Conservation (phyloP, 1,140 invertebrate genomes). For the Hyphantria cunea region DNA sequence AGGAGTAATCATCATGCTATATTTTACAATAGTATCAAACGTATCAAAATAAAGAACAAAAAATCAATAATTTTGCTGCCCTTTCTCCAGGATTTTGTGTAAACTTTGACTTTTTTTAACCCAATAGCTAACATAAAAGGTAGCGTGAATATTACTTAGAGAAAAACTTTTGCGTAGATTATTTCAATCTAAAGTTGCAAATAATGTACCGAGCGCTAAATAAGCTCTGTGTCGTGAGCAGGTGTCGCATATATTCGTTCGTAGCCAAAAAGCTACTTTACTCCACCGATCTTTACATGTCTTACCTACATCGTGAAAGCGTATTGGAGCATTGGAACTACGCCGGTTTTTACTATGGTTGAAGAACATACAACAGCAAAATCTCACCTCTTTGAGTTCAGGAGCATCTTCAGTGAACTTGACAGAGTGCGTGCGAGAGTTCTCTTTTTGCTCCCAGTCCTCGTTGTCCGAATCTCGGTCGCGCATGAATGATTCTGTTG, state of each 20-base stretch:
- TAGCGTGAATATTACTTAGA: too few relatives aligned
- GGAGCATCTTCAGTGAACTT: constrained; percentile 93
- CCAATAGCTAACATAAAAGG: too few relatives aligned
- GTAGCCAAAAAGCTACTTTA: constrained; percentile 50
- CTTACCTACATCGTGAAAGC: constrained; percentile 40
- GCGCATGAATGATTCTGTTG: constrained; percentile 60
- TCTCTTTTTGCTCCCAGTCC: constrained; percentile 90
- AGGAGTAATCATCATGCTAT: too few relatives aligned
- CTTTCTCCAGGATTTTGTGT: too few relatives aligned
- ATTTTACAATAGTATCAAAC: too few relatives aligned
- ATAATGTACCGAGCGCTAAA: constrained; percentile 62
- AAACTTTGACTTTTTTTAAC: too few relatives aligned
- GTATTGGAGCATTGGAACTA: constrained; percentile 29
- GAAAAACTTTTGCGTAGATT: too few relatives aligned
- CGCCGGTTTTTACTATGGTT: constrained; percentile 8
- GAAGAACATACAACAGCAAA: constrained; percentile 59
- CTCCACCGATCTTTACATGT: constrained; percentile 43
- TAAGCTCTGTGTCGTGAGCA: constrained; percentile 62
- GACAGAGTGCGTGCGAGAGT: constrained; percentile 91
- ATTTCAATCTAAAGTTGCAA: constrained; percentile 57
- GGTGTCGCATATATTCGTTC: constrained; percentile 46
- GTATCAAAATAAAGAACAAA: too few relatives aligned
- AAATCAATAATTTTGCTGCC: too few relatives aligned
- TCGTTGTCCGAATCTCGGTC: constrained; percentile 84
- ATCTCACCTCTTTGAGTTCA: constrained; percentile 88